Evolutionary conservation across 1,140 invertebrate genomes (phyloP).

Genomic region (Drosophila albomicans): DNA sequence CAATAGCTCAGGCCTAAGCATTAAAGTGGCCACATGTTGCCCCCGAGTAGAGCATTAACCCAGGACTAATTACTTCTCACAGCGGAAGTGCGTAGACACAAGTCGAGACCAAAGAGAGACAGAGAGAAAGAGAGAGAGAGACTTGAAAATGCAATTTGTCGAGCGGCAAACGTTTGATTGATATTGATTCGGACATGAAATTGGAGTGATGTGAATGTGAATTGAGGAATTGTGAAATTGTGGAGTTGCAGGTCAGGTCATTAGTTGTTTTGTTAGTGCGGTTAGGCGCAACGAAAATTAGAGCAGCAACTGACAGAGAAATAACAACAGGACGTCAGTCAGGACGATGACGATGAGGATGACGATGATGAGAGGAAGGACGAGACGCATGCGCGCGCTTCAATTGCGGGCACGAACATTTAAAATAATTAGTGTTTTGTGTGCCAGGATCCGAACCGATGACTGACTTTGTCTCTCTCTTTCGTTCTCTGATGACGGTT

Average conservation of each 20-base stretch:
- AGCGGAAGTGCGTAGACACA: constrained; percentile 42
- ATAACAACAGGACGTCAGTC: not conserved
- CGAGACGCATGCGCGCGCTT: constrained; percentile 72
- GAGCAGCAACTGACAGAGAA: constrained; percentile 51
- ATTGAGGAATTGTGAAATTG: not conserved
- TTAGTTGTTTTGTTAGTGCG: constrained; percentile 56
- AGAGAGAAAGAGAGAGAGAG: not conserved
- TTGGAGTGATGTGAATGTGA: not conserved
- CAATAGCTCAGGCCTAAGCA: constrained; percentile 60
- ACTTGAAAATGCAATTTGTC: constrained; percentile 69
- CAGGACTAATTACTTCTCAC: constrained; percentile 68
- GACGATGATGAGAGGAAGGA: not conserved
- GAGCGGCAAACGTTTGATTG: constrained; percentile 78
- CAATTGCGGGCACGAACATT: constrained; percentile 68
- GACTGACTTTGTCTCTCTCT: constrained; percentile 12
- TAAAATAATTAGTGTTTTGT: constrained; percentile 71
- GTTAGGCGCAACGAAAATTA: constrained; percentile 70
- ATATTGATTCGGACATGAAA: constrained; percentile 70
- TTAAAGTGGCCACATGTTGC: constrained; percentile 65
- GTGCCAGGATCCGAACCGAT: constrained; percentile 43
- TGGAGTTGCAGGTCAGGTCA: constrained; percentile 54
- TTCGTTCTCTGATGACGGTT: constrained; percentile 71
- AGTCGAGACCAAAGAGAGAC: constrained; percentile 13
- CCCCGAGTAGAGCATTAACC: constrained; percentile 21
- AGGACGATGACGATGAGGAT: not conserved